phyloP scores from a whole-genome alignment of 2,113 vertebrate species.

The Rhineura floridana region DNA sequence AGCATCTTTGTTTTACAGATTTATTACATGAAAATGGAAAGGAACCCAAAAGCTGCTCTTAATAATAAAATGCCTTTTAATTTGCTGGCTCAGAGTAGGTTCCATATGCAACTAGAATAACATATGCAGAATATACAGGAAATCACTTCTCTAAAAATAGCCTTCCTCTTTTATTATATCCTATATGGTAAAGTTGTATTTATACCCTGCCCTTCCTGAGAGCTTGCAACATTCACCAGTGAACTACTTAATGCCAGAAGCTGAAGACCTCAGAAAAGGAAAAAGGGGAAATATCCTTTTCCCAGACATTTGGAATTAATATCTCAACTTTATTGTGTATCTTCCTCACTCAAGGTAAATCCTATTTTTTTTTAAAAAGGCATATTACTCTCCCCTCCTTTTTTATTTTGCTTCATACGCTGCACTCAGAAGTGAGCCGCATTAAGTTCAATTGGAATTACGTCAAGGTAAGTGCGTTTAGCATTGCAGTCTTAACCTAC shows the following conservation, averaged over 20 bases:
- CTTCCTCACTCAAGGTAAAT: slow-evolving; percentile 74
- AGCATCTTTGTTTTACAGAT: slow-evolving; percentile 35
- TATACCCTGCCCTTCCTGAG: slow-evolving; percentile 56
- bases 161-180: slow-evolving; percentile 34
- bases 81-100: slow-evolving; percentile 25
- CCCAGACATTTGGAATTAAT: slow-evolving; percentile 67
- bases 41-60: not conserved
- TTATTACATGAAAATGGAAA: slow-evolving; percentile 32
- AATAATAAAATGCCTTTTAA: slow-evolving; percentile 20
- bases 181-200: slow-evolving; percentile 34
- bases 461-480: no score
- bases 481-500: not conserved
- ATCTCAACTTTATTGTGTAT: slow-evolving; percentile 70
- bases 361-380: slow-evolving; percentile 64
- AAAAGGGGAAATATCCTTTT: slow-evolving; percentile 73
- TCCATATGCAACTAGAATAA: slow-evolving; percentile 29
- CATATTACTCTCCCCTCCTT: not conserved
- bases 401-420: no score
- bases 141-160: slow-evolving; percentile 46
- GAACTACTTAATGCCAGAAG: slow-evolving; percentile 70
- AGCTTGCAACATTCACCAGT: slow-evolving; percentile 67
- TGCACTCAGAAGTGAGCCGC: not conserved
- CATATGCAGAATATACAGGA: slow-evolving; percentile 52
- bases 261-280: slow-evolving; percentile 62
- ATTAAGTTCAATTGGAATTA: not conserved